A percentile compares a stretch with the other conserved stretches of the same genome.
These are phyloP conservation scores for Drosophila nigricruria DNA, from an alignment of 2,888 invertebrate genomes.

Conservation along the genomic window DNA sequence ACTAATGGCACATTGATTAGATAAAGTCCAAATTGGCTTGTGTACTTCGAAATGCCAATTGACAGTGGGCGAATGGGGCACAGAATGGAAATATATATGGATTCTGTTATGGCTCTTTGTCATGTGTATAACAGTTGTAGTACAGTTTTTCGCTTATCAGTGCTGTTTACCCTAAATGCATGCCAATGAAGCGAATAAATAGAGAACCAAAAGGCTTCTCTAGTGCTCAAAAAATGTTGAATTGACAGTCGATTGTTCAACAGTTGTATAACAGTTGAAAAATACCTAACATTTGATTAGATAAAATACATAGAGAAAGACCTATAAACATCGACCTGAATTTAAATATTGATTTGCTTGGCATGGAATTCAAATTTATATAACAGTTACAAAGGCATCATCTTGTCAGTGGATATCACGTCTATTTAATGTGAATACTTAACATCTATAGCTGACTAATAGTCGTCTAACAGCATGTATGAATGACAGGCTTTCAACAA, in stretches of 20 bases:
- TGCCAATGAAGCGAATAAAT: not conserved
- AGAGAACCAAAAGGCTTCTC: not conserved
- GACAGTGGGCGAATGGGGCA: conserved; percentile 11
- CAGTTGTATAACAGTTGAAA: conserved; percentile 16
- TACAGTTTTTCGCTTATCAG: conserved; percentile 1
- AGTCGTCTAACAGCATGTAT: not conserved
- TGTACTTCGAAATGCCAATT: conserved; percentile 14
- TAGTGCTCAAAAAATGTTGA: not conserved
- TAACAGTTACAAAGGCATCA: not conserved
- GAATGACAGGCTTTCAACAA: not conserved
- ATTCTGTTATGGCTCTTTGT: conserved; percentile 2
- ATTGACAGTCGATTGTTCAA: not conserved
- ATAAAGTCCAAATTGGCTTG: conserved; percentile 37
- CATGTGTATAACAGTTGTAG: conserved; percentile 25
- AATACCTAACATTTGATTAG: not conserved
- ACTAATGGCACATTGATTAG: conserved; percentile 45
- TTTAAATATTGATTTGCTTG: conserved; percentile 1
- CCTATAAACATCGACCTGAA: not conserved
- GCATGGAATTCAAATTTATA: not conserved
- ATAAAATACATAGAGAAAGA: conserved; percentile 1
- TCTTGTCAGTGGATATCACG: not conserved
- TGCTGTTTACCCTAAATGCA: conserved; percentile 5
- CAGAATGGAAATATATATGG: conserved; percentile 12
- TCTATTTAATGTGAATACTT: not conserved
- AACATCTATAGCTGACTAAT: not conserved